Evolutionary conservation across 1,140 invertebrate genomes (phyloP).

Genomic region (Maconellicoccus hirsutus): DNA sequence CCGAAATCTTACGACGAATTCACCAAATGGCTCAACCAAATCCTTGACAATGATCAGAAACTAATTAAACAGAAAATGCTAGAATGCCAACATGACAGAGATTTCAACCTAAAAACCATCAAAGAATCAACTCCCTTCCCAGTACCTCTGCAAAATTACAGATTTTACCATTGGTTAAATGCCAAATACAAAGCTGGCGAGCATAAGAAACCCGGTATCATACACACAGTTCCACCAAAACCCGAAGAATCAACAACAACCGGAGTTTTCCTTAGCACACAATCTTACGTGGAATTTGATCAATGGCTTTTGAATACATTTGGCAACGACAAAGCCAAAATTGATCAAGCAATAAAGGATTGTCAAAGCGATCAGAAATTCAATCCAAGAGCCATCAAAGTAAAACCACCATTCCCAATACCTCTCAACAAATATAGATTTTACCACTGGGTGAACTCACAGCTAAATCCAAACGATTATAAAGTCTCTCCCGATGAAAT

Average conservation of each 20-base stretch:
- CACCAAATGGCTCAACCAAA: neutral
- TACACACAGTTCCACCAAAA: neutral
- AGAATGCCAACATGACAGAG: neutral
- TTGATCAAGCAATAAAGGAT: neutral
- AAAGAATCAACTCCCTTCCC: neutral
- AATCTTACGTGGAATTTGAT: neutral
- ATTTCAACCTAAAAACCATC: neutral
- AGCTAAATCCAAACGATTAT: too few relatives aligned
- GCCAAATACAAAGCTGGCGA: neutral
- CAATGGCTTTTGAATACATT: neutral
- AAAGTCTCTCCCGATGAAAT: too few relatives aligned
- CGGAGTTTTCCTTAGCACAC: too few relatives aligned
- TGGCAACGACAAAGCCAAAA: neutral
- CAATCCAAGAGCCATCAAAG: too few relatives aligned
- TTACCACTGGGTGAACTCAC: too few relatives aligned
- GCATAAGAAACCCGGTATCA: neutral
- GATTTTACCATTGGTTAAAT: neutral
- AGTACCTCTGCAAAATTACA: neutral
- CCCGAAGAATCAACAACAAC: neutral
- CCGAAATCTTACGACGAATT: neutral
- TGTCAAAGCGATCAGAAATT: too few relatives aligned
- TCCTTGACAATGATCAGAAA: neutral
- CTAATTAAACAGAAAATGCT: neutral
- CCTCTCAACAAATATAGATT: too few relatives aligned
- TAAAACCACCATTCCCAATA: too few relatives aligned